Conservation (phyloP, 2,113 vertebrate species). For the Taurulus bubalis region DNA sequence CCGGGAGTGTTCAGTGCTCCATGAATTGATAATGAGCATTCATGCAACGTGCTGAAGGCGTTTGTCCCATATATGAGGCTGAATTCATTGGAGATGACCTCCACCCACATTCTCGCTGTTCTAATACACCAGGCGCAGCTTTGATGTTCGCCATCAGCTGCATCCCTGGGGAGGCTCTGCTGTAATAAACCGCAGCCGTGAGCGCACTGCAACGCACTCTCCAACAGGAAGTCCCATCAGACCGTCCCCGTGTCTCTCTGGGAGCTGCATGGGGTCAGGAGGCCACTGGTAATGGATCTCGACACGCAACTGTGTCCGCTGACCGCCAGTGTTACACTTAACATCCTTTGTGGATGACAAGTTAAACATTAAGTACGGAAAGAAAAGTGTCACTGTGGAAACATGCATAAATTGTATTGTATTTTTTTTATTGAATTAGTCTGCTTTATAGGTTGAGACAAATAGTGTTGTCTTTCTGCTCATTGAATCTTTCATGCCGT, state of each 20-base stretch:
- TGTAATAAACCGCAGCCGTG: constrained; percentile 57
- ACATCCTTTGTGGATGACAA: background rate
- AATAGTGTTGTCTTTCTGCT: background rate
- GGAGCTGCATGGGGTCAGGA: constrained; percentile 48
- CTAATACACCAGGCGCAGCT: constrained; percentile 69
- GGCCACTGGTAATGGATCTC: constrained; percentile 27
- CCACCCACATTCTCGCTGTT: constrained; percentile 78
- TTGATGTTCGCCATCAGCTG: constrained; percentile 80
- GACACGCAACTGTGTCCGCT: constrained; percentile 8
- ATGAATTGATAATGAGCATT: constrained; percentile 82
- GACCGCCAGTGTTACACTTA: constrained; percentile 4
- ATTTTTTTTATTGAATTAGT: background rate
- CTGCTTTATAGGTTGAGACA: background rate
- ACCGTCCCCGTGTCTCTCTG: constrained; percentile 22
- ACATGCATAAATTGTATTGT: background rate
- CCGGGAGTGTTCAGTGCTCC: constrained; percentile 56
- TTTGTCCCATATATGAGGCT: constrained; percentile 74
- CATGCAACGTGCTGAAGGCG: constrained; percentile 69
- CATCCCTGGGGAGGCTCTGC: constrained; percentile 68
- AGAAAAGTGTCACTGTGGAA: background rate
- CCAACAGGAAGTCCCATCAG: constrained; percentile 66
- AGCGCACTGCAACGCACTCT: constrained; percentile 25
- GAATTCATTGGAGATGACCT: constrained; percentile 80
- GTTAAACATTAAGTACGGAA: background rate
- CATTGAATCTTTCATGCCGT: background rate